Evolutionary conservation across 2,888 invertebrate species (phyloP).

Genomic region (Oegoconia quadripuncta): DNA sequence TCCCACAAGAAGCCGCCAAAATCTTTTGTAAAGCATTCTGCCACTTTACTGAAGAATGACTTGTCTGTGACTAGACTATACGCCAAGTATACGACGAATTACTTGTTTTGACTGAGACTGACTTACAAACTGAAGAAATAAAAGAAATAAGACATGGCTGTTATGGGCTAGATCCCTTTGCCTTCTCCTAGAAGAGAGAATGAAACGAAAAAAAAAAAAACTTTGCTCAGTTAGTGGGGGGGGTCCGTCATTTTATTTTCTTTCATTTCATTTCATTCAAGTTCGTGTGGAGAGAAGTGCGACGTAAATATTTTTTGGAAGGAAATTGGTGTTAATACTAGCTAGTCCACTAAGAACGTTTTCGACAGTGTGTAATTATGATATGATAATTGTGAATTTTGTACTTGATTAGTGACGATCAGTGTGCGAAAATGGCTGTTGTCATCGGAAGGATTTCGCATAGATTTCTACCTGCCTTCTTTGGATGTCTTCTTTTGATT

Average conservation of each 20-base stretch:
- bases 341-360: constrained; percentile 15
- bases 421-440: constrained; percentile 40
- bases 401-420: constrained; percentile 28
- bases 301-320: constrained; percentile 17
- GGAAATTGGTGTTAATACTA: constrained; percentile 18
- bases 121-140: no score
- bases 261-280: constrained; percentile 15
- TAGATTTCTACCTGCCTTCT: constrained; percentile 37
- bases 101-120: no score
- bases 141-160: no score
- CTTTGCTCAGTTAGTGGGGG: no score
- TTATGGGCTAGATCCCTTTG: no score
- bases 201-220: no score
- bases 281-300: constrained; percentile 21
- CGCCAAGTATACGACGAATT: no score
- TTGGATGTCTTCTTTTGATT: constrained; percentile 42
- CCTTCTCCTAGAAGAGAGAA: no score
- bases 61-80: no score
- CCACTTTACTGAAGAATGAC: no score
- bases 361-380: constrained; percentile 33
- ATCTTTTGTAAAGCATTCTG: no score
- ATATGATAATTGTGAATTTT: constrained; percentile 36
- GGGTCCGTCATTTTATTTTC: neutral
- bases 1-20: no score
- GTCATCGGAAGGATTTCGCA: constrained; percentile 29